Base-by-base conservation (phyloP, 2,113 vertebrate genomes). In the Synchiropus splendidus region DNA sequence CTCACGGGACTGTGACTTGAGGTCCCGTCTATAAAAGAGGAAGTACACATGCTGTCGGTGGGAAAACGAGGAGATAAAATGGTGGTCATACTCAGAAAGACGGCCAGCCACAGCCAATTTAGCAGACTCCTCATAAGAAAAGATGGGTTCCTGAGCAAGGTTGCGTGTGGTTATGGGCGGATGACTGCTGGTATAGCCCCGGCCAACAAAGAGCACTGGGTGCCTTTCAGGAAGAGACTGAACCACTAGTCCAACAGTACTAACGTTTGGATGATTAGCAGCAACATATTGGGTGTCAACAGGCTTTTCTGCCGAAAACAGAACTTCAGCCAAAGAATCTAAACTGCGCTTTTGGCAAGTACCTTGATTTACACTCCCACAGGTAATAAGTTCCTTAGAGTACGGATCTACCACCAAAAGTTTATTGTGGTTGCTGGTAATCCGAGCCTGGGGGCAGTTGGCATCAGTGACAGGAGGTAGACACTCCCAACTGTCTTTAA, bases 241-340 rank as follows among this genome's bases (percentile, higher is more conserved):
- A 6, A 89, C 87, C n/a, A 97, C 87, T 6, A 97, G 77, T 3
- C 93, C 94, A 51, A 98, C 94, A 0, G 94, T 98, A 45, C 89
- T 95, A 48, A 97, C 88, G 0, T 89, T 86, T n/a, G 94, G 92
- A 59, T 98, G 86, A 6, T 98, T 98, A 41, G 94, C 94, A 0
- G 92, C 94, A 21, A 97, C 94, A 0, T 98, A 97, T 42, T 98
- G 94, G 1, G 91, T 94, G 54, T 97, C 94, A 33, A 96, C 94
- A 0, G 94, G 92, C 39, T 86, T 81, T 57, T 90, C 88, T 0
- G 90, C 88, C 6, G 89, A 84, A 62, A 98, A 94, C 13, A 89
- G 81, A 18, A 96, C 70, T 0, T 39, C 54, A 11, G 70, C 39
- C 0, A 97, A 82, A 6, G 82, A 83, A 0, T 64, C 60, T 17